A percentile compares a stretch with the other conserved stretches of the same genome.
Conservation (phyloP, 2,113 vertebrate genomes). For the Melanerpes aurifrons region DNA sequence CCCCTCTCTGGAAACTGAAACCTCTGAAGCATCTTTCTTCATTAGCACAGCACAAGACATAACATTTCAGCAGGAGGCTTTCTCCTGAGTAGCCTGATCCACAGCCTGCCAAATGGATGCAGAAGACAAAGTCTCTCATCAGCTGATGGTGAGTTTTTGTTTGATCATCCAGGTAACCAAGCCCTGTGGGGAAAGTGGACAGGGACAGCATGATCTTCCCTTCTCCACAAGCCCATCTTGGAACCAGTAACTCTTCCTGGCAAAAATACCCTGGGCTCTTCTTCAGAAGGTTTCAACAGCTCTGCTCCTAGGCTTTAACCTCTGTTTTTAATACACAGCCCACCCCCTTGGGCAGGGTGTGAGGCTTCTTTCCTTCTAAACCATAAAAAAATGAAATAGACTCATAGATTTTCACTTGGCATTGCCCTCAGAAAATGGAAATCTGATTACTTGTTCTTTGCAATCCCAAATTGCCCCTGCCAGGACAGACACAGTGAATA, state of each 20-base stretch:
- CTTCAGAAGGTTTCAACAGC: not conserved
- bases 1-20: not conserved
- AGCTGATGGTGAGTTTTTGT: not conserved
- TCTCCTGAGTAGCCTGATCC: not conserved
- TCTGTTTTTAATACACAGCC: not conserved
- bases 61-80: too few relatives aligned
- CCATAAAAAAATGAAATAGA: not conserved
- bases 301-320: not conserved
- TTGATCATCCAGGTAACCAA: not conserved
- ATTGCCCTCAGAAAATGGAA: conserved; percentile 37
- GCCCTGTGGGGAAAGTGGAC: fast-evolving
- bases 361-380: conserved; percentile 20
- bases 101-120: not conserved
- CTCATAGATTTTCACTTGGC: conserved; percentile 34
- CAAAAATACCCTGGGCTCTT: not conserved
- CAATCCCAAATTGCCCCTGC: conserved; percentile 65
- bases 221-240: not conserved
- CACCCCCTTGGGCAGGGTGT: not conserved
- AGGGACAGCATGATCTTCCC: not conserved
- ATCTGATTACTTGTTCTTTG: conserved; percentile 65
- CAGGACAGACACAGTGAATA: conserved; percentile 60
- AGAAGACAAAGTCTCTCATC: not conserved
- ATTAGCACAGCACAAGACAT: fast-evolving
- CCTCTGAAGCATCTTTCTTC: not conserved
- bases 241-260: not conserved